Conservation (phyloP, 2,797 vertebrate genomes). For the Spea hammondii region DNA sequence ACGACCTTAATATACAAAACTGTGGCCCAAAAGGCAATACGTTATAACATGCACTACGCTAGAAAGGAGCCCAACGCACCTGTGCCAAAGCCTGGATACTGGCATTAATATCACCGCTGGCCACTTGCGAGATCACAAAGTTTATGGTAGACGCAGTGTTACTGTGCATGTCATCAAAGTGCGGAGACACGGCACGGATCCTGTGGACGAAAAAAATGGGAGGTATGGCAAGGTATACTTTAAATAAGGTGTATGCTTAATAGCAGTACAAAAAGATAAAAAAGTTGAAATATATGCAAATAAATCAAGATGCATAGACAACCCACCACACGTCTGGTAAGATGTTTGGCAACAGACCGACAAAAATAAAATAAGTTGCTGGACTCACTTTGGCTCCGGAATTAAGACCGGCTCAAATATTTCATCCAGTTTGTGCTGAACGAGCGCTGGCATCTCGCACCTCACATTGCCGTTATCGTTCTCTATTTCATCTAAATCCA, state of each 20-base stretch:
- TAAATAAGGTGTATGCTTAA: too few species aligned
- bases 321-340: too few species aligned
- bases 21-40: too few species aligned
- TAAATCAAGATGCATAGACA: too few species aligned
- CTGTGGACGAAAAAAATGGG: conserved; percentile 59
- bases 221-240: not conserved
- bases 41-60: too few species aligned
- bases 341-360: too few species aligned
- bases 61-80: conserved; percentile 64
- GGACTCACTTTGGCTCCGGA: conserved; percentile 90
- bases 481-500: conserved; percentile 97
- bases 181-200: conserved; percentile 87
- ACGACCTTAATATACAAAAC: too few species aligned
- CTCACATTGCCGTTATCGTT: conserved; percentile 83
- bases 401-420: conserved; percentile 93
- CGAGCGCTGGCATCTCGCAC: conserved; percentile 90
- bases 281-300: too few species aligned
- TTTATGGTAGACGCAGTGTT: conserved; percentile 97
- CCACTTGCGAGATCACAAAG: conserved; percentile 97
- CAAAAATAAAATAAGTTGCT: not conserved
- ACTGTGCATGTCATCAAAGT: conserved; percentile 95
- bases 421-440: conserved; percentile 96
- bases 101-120: conserved; percentile 94
- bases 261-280: too few species aligned
- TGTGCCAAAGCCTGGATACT: conserved; percentile 96